phyloP scores from a whole-genome alignment of 2,113 vertebrate genomes.

The Anguilla japonica region DNA sequence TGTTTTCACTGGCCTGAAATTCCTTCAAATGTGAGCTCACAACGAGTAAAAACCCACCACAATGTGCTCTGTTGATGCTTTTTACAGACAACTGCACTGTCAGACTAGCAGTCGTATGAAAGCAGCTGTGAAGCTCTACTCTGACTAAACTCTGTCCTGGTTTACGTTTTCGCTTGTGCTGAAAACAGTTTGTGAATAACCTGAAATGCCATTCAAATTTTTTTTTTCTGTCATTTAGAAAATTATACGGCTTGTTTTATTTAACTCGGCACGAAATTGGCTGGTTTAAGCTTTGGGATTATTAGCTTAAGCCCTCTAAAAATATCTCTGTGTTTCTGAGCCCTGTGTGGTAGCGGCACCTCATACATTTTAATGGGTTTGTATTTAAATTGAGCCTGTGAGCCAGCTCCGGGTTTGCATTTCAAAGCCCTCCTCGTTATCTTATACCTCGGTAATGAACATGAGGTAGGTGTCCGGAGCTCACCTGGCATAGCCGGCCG shows the following conservation, averaged over 20 bases:
- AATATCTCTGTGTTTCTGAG: conserved; percentile 18
- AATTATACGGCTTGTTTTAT: not conserved
- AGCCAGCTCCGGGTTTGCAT: not conserved
- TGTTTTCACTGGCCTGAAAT: not conserved
- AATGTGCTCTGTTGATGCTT: not conserved
- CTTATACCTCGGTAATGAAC: conserved; percentile 18
- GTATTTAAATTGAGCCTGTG: conserved; percentile 1
- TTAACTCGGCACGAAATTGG: conserved; percentile 22
- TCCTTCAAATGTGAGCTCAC: not conserved
- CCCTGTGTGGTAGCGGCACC: not conserved
- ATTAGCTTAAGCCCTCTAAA: conserved; percentile 19
- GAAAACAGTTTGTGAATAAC: not conserved
- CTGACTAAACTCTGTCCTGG: not conserved
- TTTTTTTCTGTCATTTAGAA: not conserved
- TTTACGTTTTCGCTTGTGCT: not conserved
- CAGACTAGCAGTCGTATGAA: not conserved
- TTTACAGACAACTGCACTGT: not conserved
- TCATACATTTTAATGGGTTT: conserved; percentile 18
- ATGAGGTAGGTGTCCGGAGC: not conserved
- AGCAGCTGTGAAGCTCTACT: not conserved
- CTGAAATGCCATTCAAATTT: not conserved
- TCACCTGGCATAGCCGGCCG: not conserved
- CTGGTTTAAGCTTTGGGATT: conserved; percentile 14
- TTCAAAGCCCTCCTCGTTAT: conserved; percentile 16
- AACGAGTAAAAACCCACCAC: not conserved